phyloP scores from a whole-genome alignment of 2,797 vertebrate species.

The Enteromius treurensis region DNA sequence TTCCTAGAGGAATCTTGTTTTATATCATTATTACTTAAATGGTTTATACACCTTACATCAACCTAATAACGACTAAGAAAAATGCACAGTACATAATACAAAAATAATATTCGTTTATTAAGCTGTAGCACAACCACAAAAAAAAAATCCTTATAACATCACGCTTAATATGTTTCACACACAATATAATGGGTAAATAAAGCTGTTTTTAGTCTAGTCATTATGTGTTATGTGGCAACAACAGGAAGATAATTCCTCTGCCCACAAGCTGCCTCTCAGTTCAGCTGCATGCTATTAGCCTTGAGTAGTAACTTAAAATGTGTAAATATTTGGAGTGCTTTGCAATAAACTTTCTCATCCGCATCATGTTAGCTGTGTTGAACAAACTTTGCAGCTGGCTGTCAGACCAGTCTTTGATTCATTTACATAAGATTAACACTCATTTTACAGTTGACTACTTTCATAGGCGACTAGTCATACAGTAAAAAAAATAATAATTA shows the following conservation, averaged over 20 bases:
- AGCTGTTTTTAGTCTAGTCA: neutral
- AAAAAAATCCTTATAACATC: neutral
- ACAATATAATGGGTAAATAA: constrained; percentile 6
- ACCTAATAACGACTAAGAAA: neutral
- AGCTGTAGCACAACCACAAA: neutral
- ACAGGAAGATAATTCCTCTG: neutral
- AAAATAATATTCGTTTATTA: neutral
- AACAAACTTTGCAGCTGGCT: neutral
- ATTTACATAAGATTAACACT: neutral
- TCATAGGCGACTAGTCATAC: neutral
- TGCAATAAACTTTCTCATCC: neutral
- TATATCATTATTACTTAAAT: neutral
- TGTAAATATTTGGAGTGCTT: neutral
- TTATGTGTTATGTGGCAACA: neutral
- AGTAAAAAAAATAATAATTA: neutral
- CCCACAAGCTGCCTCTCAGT: neutral
- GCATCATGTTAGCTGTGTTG: neutral
- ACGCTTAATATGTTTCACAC: neutral
- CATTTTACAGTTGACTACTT: neutral
- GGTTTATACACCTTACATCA: neutral
- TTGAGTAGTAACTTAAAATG: neutral
- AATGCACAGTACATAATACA: neutral
- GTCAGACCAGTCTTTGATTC: neutral
- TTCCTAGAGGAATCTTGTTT: neutral
- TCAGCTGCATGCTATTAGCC: neutral